These are phyloP conservation scores for Chaetodon trifasciatus DNA, from an alignment of 2,797 vertebrate species.

Conservation along the genomic window DNA sequence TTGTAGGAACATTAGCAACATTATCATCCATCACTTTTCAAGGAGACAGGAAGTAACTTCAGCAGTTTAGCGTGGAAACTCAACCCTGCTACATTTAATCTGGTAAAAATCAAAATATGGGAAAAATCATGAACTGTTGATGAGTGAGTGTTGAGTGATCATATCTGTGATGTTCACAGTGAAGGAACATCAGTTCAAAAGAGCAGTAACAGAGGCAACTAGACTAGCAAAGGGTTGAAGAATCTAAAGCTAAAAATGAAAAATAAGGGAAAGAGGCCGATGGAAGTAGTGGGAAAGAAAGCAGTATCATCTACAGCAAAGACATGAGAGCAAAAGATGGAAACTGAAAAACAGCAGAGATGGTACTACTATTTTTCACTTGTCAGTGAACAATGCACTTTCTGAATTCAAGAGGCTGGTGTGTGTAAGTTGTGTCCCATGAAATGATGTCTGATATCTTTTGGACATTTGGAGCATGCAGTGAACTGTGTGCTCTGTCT, in stretches of 20 bases:
- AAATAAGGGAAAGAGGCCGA: neutral
- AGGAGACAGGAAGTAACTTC: neutral
- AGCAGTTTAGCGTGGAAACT: neutral
- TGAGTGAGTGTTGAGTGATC: neutral
- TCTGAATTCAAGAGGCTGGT: constrained; percentile 13
- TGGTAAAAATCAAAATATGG: neutral
- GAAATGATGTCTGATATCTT: constrained; percentile 3
- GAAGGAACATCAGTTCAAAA: neutral
- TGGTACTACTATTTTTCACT: constrained; percentile 6
- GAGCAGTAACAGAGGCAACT: neutral
- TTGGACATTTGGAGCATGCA: constrained; percentile 10
- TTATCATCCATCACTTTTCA: neutral
- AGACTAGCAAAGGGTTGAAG: neutral
- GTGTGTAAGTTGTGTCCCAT: constrained; percentile 3
- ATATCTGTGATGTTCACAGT: neutral
- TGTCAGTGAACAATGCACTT: constrained; percentile 1
- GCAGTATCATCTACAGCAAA: constrained; percentile 13
- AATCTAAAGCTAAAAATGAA: neutral
- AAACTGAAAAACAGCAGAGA: constrained; percentile 1
- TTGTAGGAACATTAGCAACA: no score
- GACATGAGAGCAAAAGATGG: constrained; percentile 1
- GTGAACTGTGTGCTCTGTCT: neutral
- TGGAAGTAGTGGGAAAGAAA: neutral
- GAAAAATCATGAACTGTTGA: neutral
- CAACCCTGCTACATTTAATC: neutral